Evolutionary conservation across 2,888 invertebrate genomes (phyloP).

Genomic region (Drosophila atripex): DNA sequence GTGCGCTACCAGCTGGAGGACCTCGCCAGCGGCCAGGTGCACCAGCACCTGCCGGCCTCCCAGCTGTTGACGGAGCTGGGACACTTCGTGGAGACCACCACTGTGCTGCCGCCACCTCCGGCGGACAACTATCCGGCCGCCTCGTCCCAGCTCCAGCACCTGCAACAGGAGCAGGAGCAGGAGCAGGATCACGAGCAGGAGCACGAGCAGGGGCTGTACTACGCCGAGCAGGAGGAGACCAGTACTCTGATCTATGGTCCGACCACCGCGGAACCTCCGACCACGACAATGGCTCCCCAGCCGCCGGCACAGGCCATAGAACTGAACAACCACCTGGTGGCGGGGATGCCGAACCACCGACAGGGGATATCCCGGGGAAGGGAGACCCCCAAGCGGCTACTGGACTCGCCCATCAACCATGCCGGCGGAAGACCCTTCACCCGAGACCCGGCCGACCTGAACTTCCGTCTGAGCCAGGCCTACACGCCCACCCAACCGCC

Average conservation of each 20-base stretch:
- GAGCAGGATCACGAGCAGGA: slow-evolving; percentile 51
- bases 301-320: slow-evolving; percentile 45
- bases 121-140: slow-evolving; percentile 76
- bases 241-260: slow-evolving; percentile 33
- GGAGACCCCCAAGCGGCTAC: slow-evolving; percentile 83
- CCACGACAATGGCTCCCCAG: slow-evolving; percentile 18
- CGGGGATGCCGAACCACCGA: not conserved
- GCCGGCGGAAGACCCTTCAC: slow-evolving; percentile 85
- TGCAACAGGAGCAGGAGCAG: slow-evolving; percentile 46
- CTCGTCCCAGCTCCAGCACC: slow-evolving; percentile 68
- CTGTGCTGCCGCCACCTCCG: slow-evolving; percentile 52
- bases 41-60: slow-evolving; percentile 76
- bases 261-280: slow-evolving; percentile 47
- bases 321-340: slow-evolving; percentile 60
- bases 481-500: slow-evolving; percentile 58
- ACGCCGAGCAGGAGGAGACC: slow-evolving; percentile 54
- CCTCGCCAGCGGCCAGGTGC: slow-evolving; percentile 66
- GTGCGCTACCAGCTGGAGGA: slow-evolving; percentile 75
- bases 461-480: slow-evolving; percentile 62
- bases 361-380: slow-evolving; percentile 58
- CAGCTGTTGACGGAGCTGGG: slow-evolving; percentile 78
- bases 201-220: slow-evolving; percentile 45
- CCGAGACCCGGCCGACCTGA: slow-evolving; percentile 80
- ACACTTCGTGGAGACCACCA: slow-evolving; percentile 52
- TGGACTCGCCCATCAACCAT: slow-evolving; percentile 86